phyloP scores from a whole-genome alignment of 1,140 invertebrate genomes.

The Acromyrmex charruanus region DNA sequence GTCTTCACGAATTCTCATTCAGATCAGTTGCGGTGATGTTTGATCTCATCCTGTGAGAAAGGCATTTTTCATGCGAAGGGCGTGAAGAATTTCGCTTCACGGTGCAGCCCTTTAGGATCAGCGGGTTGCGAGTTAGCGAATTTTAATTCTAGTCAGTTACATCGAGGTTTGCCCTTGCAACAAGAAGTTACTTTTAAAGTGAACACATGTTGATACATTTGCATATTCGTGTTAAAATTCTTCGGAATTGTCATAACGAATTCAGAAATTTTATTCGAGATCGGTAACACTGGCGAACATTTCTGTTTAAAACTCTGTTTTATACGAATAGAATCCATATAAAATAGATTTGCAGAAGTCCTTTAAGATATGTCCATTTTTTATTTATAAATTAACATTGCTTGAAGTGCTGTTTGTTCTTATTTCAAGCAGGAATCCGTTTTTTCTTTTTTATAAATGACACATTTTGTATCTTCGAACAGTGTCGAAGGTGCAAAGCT shows the following conservation, averaged over 20 bases:
- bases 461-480: slow-evolving; percentile 1
- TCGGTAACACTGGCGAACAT: not conserved
- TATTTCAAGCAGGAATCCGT: not conserved
- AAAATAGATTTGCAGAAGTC: not conserved
- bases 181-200: slow-evolving; percentile 46
- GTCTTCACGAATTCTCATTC: slow-evolving; percentile 43
- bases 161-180: slow-evolving; percentile 42
- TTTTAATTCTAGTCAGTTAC: slow-evolving; percentile 57
- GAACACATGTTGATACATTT: slow-evolving; percentile 31
- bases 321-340: not conserved
- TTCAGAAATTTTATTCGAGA: slow-evolving; percentile 25
- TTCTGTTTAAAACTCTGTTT: slow-evolving; percentile 3
- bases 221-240: slow-evolving; percentile 38
- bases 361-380: slow-evolving; percentile 4
- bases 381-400: not conserved
- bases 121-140: slow-evolving; percentile 46
- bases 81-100: slow-evolving; percentile 53
- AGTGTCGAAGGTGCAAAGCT: not conserved
- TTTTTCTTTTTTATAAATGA: not conserved
- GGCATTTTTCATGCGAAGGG: slow-evolving; percentile 29
- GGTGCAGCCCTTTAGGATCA: slow-evolving; percentile 21
- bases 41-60: slow-evolving; percentile 36
- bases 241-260: not conserved
- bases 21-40: slow-evolving; percentile 24
- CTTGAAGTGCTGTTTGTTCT: not conserved